These are phyloP conservation scores for Pissodes strobi DNA, from an alignment of 1,140 invertebrate species.

Conservation along the genomic window DNA sequence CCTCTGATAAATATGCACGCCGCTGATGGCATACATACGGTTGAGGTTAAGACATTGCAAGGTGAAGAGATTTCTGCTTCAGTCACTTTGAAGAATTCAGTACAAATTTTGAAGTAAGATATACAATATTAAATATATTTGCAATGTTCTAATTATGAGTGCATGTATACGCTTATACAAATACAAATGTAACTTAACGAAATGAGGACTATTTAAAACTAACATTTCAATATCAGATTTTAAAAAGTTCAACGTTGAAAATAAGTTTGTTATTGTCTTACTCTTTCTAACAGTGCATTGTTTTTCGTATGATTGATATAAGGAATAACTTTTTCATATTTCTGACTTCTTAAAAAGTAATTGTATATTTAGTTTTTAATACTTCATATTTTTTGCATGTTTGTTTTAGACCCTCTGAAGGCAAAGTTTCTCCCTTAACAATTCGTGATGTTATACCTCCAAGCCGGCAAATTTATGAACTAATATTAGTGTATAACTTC, in stretches of 20 bases:
- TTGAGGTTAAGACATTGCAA: constrained; percentile 74
- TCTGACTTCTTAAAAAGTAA: no score
- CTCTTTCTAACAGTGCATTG: no score
- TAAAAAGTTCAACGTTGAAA: no score
- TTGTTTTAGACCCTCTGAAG: constrained; percentile 72
- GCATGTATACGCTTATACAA: no score
- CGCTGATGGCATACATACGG: constrained; percentile 74
- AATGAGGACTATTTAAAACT: no score
- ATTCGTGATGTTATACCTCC: constrained; percentile 84
- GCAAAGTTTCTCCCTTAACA: constrained; percentile 76
- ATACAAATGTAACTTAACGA: no score
- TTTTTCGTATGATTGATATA: no score
- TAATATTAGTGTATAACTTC: constrained; percentile 85
- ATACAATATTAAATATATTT: constrained; percentile 12
- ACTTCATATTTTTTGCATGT: neutral
- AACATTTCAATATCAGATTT: no score
- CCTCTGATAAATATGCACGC: constrained; percentile 69
- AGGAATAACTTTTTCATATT: no score
- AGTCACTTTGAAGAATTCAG: constrained; percentile 76
- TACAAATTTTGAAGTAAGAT: constrained; percentile 77
- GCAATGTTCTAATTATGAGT: no score
- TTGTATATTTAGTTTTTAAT: constrained; percentile 1
- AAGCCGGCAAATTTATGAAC: constrained; percentile 85
- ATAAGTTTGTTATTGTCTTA: no score
- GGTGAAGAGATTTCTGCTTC: constrained; percentile 80